These are phyloP conservation scores for Linnaemya vulpina DNA, from an alignment of 2,888 invertebrate species.

Conservation along the genomic window DNA sequence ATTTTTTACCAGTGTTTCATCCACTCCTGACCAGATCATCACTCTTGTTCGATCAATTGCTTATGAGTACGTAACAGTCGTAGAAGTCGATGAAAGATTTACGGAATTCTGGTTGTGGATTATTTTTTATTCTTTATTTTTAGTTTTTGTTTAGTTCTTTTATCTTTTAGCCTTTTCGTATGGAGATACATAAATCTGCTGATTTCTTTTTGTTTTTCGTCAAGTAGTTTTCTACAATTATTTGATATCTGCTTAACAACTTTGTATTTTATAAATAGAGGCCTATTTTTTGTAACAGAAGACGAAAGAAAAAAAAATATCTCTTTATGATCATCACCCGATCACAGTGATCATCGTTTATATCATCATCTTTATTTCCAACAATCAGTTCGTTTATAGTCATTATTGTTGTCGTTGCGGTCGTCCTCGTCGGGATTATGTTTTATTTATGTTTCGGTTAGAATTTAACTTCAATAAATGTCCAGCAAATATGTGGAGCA, in stretches of 20 bases:
- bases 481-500: conserved; percentile 83
- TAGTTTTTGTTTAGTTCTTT: not conserved
- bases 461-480: conserved; percentile 84
- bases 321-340: conserved; percentile 33
- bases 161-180: not conserved
- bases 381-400: conserved; percentile 44
- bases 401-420: conserved; percentile 31
- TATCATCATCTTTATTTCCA: conserved; percentile 47
- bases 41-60: conserved; percentile 82
- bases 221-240: conserved; percentile 41
- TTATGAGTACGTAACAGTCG: conserved; percentile 73
- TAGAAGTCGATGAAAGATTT: conserved; percentile 46
- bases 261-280: conserved; percentile 35
- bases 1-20: conserved; percentile 37
- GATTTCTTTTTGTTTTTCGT: not conserved
- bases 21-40: conserved; percentile 74
- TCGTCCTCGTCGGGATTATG: conserved; percentile 79
- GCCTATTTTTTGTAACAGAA: conserved; percentile 10
- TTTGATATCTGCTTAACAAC: conserved; percentile 60
- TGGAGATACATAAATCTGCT: conserved; percentile 52
- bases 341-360: conserved; percentile 63
- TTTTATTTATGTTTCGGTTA: conserved; percentile 83
- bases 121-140: not conserved
- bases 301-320: not conserved
- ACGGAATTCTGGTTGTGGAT: conserved; percentile 9